phyloP scores from a whole-genome alignment of 1,140 invertebrate species.

The Leptinotarsa defecta region DNA sequence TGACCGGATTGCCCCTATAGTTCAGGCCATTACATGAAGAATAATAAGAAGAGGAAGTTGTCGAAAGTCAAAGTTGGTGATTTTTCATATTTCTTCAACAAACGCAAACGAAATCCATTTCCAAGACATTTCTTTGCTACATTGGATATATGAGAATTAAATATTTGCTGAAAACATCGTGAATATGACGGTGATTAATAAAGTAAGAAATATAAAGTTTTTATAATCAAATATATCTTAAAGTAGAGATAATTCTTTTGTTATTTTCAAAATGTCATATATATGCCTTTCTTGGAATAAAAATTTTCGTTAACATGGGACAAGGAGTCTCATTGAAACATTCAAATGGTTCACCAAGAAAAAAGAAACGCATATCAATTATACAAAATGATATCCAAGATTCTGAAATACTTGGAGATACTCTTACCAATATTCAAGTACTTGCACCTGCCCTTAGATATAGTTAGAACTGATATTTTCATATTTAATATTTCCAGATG shows the following conservation, averaged over 20 bases:
- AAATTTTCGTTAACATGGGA: conserved; percentile 36
- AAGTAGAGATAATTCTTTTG: conserved; percentile 26
- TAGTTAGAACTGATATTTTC: background rate
- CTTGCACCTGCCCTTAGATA: conserved; percentile 2
- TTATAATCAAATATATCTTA: conserved; percentile 18
- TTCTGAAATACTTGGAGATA: conserved; percentile 28
- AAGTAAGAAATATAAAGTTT: conserved; percentile 40
- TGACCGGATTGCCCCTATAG: no score
- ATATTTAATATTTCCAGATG: conserved; percentile 68
- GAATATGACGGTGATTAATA: conserved; percentile 51
- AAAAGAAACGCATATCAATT: conserved; percentile 22
- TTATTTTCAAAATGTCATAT: conserved; percentile 25
- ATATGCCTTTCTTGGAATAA: conserved; percentile 12
- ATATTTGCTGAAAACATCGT: background rate
- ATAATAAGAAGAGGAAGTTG: background rate
- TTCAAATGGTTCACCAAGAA: conserved; percentile 13
- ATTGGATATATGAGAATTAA: background rate
- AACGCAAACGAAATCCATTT: background rate
- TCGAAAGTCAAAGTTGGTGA: background rate
- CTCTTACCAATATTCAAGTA: conserved; percentile 22
- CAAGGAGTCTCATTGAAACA: conserved; percentile 35
- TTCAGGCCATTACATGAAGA: no score
- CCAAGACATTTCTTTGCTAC: background rate
- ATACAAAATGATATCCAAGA: conserved; percentile 7
- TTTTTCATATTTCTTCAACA: background rate